Base-by-base conservation (phyloP, 2,888 invertebrate species). In the Anthrax anthrax region DNA sequence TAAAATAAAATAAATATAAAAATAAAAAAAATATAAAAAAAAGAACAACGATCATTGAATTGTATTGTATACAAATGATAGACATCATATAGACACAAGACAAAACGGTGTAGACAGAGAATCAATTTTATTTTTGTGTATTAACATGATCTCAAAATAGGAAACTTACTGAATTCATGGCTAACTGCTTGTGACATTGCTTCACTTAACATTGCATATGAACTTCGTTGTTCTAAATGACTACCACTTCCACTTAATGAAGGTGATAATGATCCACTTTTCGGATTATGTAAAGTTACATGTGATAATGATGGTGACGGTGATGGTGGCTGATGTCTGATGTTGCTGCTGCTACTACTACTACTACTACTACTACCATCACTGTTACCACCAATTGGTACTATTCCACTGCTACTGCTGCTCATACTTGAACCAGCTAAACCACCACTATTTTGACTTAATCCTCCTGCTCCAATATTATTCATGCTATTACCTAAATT, bases 171-270 rank as follows among this genome's bases (percentile, higher is more conserved):
- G 54, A 70, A 67, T 60, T 77, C 77, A 55, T 74, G 72, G 54
- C 72, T 73, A 49, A 75, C 73, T 23, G 74, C 75, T 59, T 74
- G 71, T 39, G 74, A 72, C 64, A 76, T 68, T 52, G 75, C 72
- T 62, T 77, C 74, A 56, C 72, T 72, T 48, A 76, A 62, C 46
- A 71, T 60, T 52, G 71, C 69, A 52, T 70, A 71, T 36, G 70
- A 70, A 58, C 68, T 72, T 49, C 62, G 58, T 19, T 51, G 48
- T 36, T 60, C 57, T 46, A 60, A 57, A 50, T 56, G 53, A 51
- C 59, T 58, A 40, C 58, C 57, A 53, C 59, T 56, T 34, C 55
- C 58, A 23, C 47, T n/a, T 17, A 44, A 10, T 19, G 58, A 54
- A 14, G 56, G 51, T 40, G 42, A 14, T 18, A 39, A 18, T 18